Percentiles rank a stretch among this genome's conserved stretches.
phyloP scores from a whole-genome alignment of 2,113 vertebrate species.

The Bucco capensis region DNA sequence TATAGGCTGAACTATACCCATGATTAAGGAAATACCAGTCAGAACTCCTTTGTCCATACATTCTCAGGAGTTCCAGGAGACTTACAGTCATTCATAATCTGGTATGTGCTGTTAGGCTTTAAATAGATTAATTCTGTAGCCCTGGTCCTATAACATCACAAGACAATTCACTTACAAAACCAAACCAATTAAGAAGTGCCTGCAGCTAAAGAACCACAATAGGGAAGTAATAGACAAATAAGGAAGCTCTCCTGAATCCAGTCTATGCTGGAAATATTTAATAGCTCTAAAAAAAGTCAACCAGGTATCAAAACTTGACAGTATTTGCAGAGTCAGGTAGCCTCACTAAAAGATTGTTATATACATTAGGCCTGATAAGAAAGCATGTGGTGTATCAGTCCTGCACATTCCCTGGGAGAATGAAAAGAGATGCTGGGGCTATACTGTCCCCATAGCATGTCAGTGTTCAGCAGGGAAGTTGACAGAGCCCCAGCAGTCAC shows the following conservation, averaged over 20 bases:
- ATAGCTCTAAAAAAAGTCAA: not conserved
- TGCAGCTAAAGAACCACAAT: not conserved
- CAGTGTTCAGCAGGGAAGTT: no score
- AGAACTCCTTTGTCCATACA: not conserved
- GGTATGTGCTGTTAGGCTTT: not conserved
- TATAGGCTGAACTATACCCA: not conserved
- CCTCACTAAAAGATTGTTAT: not conserved
- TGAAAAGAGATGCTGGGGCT: not conserved
- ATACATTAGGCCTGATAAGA: not conserved
- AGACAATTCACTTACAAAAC: conserved; percentile 1
- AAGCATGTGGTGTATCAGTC: not conserved
- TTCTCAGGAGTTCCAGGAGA: not conserved
- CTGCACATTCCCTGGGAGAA: not conserved
- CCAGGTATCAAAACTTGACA: not conserved
- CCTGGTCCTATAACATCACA: not conserved
- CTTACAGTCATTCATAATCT: not conserved
- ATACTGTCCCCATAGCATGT: no score
- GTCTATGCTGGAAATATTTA: not conserved
- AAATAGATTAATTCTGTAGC: not conserved
- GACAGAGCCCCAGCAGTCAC: no score
- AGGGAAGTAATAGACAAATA: not conserved
- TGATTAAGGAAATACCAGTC: not conserved
- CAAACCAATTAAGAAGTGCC: conserved; percentile 22
- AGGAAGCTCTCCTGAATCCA: not conserved
- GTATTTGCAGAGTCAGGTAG: not conserved